Evolutionary conservation across 2,113 vertebrate species (phyloP).

Genomic region (Promerops cafer): DNA sequence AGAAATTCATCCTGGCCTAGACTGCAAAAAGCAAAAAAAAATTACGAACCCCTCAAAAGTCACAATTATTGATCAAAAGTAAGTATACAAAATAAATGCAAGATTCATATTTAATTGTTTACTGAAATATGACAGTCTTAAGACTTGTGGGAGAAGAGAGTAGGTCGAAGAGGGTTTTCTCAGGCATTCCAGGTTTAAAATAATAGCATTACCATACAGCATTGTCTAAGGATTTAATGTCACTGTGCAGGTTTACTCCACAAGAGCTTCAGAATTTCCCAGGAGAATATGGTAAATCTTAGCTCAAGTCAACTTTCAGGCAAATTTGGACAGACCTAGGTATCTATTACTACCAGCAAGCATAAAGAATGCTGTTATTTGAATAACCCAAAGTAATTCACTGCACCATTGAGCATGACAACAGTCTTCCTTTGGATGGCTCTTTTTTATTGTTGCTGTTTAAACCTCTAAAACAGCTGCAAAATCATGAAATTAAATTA

Average conservation of each 20-base stretch:
- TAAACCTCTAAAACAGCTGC: background rate
- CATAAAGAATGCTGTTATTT: background rate
- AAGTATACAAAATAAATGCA: background rate
- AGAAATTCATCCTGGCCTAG: background rate
- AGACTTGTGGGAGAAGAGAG: background rate
- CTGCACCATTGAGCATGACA: background rate
- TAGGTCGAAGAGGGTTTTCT: background rate
- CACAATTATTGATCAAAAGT: background rate
- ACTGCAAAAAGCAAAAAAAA: background rate
- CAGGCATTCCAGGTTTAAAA: background rate
- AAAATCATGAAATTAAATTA: background rate
- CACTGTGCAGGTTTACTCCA: background rate
- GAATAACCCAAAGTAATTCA: background rate
- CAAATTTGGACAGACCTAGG: background rate
- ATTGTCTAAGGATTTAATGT: background rate
- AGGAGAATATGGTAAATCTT: background rate
- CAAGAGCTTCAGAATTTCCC: background rate
- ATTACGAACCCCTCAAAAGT: background rate
- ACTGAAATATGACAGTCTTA: background rate
- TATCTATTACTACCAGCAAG: background rate
- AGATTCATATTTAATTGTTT: background rate
- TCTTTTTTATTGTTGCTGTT: background rate
- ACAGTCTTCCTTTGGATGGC: background rate
- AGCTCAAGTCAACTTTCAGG: background rate
- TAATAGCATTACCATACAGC: background rate